Evolutionary conservation across 2,888 invertebrate species (phyloP).

Genomic region (Cepaea hortensis): DNA sequence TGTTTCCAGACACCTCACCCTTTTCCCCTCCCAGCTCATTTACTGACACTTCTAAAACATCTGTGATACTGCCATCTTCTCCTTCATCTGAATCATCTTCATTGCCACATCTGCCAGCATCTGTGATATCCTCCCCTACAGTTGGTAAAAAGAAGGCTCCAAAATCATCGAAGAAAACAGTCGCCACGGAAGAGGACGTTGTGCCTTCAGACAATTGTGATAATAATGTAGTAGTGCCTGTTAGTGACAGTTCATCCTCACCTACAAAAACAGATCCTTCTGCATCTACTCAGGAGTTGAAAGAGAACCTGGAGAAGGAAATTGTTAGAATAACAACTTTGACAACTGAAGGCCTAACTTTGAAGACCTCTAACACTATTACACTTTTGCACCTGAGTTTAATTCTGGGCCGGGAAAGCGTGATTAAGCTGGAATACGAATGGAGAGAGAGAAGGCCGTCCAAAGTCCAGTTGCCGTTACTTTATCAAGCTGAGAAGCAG

Average conservation of each 20-base stretch:
- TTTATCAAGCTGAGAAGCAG: conserved; percentile 54
- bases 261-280: conserved; percentile 35
- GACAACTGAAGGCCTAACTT: conserved; percentile 84
- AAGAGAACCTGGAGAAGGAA: conserved; percentile 47
- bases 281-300: conserved; percentile 22
- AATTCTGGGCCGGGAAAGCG: conserved; percentile 80
- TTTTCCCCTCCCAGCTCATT: conserved; percentile 41
- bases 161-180: conserved; percentile 13
- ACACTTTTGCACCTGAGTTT: conserved; percentile 93
- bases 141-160: conserved; percentile 26
- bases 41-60: background rate
- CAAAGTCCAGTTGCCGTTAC: conserved; percentile 38
- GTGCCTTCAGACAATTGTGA: conserved; percentile 27
- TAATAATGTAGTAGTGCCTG: background rate
- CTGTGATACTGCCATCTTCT: conserved; percentile 26
- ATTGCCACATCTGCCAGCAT: conserved; percentile 29
- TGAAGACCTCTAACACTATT: conserved; percentile 85
- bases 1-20: conserved; percentile 66
- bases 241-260: conserved; percentile 33
- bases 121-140: conserved; percentile 37
- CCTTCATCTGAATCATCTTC: conserved; percentile 31
- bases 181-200: background rate
- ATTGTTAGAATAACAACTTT: conserved; percentile 55
- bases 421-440: conserved; percentile 76
- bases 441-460: conserved; percentile 68